Evolutionary conservation across 2,888 invertebrate species (phyloP), one percentile per base, ranked within the genome.

Genomic region (Hypsopygia costalis): DNA sequence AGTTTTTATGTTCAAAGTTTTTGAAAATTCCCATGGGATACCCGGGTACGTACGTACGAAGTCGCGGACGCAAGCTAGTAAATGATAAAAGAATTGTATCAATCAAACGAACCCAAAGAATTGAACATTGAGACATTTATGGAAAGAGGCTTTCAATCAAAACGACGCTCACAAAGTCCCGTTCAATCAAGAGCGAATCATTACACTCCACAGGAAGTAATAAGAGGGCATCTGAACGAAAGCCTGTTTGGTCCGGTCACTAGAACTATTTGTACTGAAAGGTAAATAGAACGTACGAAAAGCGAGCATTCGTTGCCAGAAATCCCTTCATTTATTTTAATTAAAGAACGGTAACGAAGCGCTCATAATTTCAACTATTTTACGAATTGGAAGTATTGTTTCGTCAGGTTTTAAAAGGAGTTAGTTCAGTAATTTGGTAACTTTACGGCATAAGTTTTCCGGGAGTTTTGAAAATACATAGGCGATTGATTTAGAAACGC

Each of bases 271-370:
- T 62, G 51, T 41, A 41, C 42, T 44, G 43, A 43, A 28, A 46
- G 40, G 46, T 51, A 54, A 55, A 62, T 41, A 56, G 40, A 52
- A 51, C 40, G 46, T 41, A 51, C 35, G 36, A 35, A 43, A 37
- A 42, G 44, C 46, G 35, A 51, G 44, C 47, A 54, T 55, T 52
- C 49, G 49, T 41, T 40, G 36, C 43, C 43, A 43, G 55, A 58
- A 56, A 60, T 53, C 41, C 47, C 40, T 52, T 54, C 51, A 60
- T 66, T 61, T 55, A 62, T 68, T 62, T 60, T 54, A 57, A 59
- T 53, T 58, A 54, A 46, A 50, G 40, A 41, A 46, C 48, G 46
- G 45, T 47, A 58, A 46, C 42, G 31, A 40, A 43, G 39, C 40
- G 41, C 32, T 30, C 20, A 21, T 5, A 30, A 36, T 36, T 35